Base-by-base conservation (phyloP, 1,140 invertebrate genomes). In the Bombus ignitus region DNA sequence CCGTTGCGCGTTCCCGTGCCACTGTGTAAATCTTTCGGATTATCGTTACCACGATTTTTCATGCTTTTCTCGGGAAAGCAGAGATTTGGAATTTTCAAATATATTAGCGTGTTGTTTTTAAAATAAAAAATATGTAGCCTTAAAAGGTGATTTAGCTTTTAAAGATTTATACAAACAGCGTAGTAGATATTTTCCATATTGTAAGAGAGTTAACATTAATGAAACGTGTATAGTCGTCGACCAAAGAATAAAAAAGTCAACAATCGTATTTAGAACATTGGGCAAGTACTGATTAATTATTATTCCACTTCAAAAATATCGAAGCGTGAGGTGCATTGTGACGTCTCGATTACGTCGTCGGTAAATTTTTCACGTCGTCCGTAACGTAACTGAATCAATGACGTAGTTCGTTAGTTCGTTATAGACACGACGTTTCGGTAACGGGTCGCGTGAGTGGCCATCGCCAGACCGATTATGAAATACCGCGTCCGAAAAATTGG, bases 21-120 rank as follows among this genome's bases (percentile, higher is more conserved):
- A 35, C 62, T 18, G 35, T 79, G 76, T 35, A 79, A 80, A 85
- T 80, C 83, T 80, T 62, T 80, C 35, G 53, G 76, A 85, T 72
- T 59, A 57, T 37, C 53, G 53, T 65, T 44, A 13, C 37, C 15
- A 32, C 47, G 65, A 70, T 42, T 77, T 28, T 35, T 57, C 65
- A 78, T 37, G 28, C n/a, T 35, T 66, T 35, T 35, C 32, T 12
- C 28, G 10, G 4, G 10, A 62, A 62, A n/a, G 15, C 65, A 8
- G 28, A 8, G 15, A 32, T 66, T 66, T n/a, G 32, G 5, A 32
- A 22, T 35, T 66, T 35, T 9, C 65, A 6, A 18, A 18, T 35
- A n/a, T 18, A n/a, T 15, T 8, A 13, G 6, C 65, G 6, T 9
- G 32, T 66, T 18, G 1, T 22, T 53, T 53, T 53, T 22, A 22